phyloP scores from a whole-genome alignment of 2,888 invertebrate genomes.

The Drosophila atripex region DNA sequence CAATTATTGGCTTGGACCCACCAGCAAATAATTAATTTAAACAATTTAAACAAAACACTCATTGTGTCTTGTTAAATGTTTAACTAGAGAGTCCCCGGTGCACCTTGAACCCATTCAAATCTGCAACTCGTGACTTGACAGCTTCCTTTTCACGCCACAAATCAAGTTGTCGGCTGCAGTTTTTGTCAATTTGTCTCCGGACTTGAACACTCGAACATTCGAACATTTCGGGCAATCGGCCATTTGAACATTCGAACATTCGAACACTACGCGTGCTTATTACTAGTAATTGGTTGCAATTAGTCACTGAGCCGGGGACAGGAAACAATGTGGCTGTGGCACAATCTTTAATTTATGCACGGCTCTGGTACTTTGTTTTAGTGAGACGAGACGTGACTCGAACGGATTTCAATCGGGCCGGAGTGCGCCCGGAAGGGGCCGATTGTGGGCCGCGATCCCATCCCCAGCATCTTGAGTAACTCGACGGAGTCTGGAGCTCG shows the following conservation, averaged over 20 bases:
- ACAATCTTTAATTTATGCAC: slow-evolving; percentile 42
- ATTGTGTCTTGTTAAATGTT: too few species aligned
- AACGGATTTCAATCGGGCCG: slow-evolving; percentile 16
- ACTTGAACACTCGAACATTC: neutral
- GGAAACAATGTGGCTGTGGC: slow-evolving; percentile 19
- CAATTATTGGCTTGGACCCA: too few species aligned
- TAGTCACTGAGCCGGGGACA: slow-evolving; percentile 42
- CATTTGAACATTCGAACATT: slow-evolving; percentile 4
- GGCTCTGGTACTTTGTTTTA: slow-evolving; percentile 11
- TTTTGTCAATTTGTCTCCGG: slow-evolving; percentile 25
- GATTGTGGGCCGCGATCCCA: neutral
- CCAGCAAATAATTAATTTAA: too few species aligned
- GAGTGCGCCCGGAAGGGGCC: slow-evolving; percentile 6
- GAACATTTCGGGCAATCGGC: slow-evolving; percentile 6
- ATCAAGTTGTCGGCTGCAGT: slow-evolving; percentile 37
- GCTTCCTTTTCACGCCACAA: slow-evolving; percentile 35
- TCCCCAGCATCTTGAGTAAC: slow-evolving; percentile 17
- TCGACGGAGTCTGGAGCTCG: slow-evolving; percentile 15
- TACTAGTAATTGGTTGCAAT: slow-evolving; percentile 50
- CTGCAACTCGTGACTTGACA: slow-evolving; percentile 13
- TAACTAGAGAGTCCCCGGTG: neutral
- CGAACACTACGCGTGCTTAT: slow-evolving; percentile 30
- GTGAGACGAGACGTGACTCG: slow-evolving; percentile 13
- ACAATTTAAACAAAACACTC: too few species aligned
- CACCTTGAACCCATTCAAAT: slow-evolving; percentile 7